Evolutionary conservation across 2,888 invertebrate genomes (phyloP).

Genomic region (Luperina testacea): DNA sequence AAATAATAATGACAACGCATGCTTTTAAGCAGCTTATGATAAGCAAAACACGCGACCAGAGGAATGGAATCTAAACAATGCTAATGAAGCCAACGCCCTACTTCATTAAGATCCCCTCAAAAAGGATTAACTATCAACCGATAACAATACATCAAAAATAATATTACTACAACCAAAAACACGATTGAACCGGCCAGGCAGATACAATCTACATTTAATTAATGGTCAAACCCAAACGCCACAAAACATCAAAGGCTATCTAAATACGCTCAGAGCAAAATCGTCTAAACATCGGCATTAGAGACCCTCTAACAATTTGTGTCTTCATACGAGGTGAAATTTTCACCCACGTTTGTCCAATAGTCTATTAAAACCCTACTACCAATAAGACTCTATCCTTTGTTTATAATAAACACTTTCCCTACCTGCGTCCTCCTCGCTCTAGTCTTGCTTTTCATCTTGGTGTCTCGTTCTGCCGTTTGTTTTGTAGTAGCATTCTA

Average conservation of each 20-base stretch:
- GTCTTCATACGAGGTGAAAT: slow-evolving; percentile 80
- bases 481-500: slow-evolving; percentile 86
- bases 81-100: slow-evolving; percentile 43
- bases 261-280: slow-evolving; percentile 87
- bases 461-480: slow-evolving; percentile 76
- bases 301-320: slow-evolving; percentile 77
- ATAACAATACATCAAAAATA: slow-evolving; percentile 75
- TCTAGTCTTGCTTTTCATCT: slow-evolving; percentile 48
- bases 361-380: slow-evolving; percentile 78
- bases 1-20: neutral
- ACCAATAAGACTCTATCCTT: slow-evolving; percentile 89
- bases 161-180: slow-evolving; percentile 74
- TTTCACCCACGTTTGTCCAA: slow-evolving; percentile 82
- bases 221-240: slow-evolving; percentile 83
- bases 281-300: slow-evolving; percentile 85
- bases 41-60: slow-evolving; percentile 22
- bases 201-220: slow-evolving; percentile 85
- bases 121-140: slow-evolving; percentile 57
- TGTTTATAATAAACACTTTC: slow-evolving; percentile 90
- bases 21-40: slow-evolving; percentile 15
- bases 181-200: slow-evolving; percentile 77
- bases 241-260: slow-evolving; percentile 88
- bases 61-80: slow-evolving; percentile 5
- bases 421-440: slow-evolving; percentile 74
- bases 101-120: slow-evolving; percentile 46